Conservation (phyloP, 2,113 vertebrate genomes). For the Pedionomus torquatus region DNA sequence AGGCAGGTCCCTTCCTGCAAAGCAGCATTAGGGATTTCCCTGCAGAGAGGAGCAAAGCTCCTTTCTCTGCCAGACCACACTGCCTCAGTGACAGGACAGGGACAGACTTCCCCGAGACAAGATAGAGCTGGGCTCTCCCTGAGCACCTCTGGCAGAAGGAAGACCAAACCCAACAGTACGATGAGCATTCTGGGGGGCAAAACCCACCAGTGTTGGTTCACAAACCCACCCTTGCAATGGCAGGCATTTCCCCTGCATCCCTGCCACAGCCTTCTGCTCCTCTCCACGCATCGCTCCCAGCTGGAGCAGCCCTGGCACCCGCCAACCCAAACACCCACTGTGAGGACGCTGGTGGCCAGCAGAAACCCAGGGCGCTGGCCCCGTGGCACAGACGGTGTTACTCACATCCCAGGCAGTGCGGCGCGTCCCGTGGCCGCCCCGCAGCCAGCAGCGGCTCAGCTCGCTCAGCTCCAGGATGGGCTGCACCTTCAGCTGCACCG, state of each 20-base stretch:
- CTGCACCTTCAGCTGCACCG: slow-evolving; percentile 91
- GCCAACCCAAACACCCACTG: background rate
- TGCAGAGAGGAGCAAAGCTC: background rate
- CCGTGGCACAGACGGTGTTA: background rate
- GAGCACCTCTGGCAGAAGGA: background rate
- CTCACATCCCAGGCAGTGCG: slow-evolving; percentile 86
- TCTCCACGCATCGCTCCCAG: accelerated
- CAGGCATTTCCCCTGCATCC: background rate
- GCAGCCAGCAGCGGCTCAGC: slow-evolving; percentile 91
- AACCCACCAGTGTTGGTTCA: accelerated
- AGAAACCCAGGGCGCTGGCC: background rate
- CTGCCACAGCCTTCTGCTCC: background rate
- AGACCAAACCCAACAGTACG: background rate
- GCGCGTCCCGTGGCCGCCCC: slow-evolving; percentile 72
- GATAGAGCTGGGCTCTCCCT: background rate
- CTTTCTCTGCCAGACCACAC: background rate
- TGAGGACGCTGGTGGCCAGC: accelerated
- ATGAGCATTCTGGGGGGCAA: background rate
- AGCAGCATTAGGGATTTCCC: background rate
- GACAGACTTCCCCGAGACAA: background rate
- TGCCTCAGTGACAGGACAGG: background rate
- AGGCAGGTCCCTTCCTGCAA: background rate
- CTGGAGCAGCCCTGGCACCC: accelerated
- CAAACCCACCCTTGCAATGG: accelerated
- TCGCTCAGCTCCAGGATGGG: slow-evolving; percentile 95